Evolutionary conservation across 2,113 vertebrate species (phyloP).

Genomic region (Onychorhynchus coronatus): DNA sequence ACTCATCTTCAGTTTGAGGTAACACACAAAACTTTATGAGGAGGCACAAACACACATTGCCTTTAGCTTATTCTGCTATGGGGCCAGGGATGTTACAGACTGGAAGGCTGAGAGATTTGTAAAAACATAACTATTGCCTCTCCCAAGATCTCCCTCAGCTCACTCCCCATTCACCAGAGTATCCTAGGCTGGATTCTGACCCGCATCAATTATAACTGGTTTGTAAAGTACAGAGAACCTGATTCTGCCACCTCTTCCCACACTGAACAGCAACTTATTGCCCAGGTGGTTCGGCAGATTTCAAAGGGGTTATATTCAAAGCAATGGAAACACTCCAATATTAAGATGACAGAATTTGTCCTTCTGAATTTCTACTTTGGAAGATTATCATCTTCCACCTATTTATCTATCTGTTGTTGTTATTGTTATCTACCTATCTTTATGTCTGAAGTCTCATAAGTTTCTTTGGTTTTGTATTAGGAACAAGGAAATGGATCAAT

Average conservation of each 20-base stretch:
- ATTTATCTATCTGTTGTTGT: neutral
- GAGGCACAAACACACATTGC: neutral
- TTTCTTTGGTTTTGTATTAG: neutral
- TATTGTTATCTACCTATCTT: neutral
- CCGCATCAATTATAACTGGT: neutral
- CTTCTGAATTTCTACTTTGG: neutral
- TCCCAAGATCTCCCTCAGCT: neutral
- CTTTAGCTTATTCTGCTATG: rapidly evolving
- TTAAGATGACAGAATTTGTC: neutral
- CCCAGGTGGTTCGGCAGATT: neutral
- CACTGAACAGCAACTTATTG: neutral
- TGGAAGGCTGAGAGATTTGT: neutral
- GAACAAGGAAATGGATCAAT: neutral
- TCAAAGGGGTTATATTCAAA: neutral
- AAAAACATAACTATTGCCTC: neutral
- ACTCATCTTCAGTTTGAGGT: neutral
- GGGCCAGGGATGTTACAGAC: neutral
- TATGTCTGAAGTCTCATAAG: neutral
- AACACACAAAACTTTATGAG: neutral
- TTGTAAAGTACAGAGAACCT: neutral
- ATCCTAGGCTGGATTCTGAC: neutral
- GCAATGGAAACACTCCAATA: neutral
- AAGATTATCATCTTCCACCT: neutral
- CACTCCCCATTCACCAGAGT: neutral
- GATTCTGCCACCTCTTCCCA: neutral